Percentiles rank a stretch among this genome's conserved stretches.
Conservation (phyloP, 2,797 vertebrate genomes). For the Sebastes flavidus region DNA sequence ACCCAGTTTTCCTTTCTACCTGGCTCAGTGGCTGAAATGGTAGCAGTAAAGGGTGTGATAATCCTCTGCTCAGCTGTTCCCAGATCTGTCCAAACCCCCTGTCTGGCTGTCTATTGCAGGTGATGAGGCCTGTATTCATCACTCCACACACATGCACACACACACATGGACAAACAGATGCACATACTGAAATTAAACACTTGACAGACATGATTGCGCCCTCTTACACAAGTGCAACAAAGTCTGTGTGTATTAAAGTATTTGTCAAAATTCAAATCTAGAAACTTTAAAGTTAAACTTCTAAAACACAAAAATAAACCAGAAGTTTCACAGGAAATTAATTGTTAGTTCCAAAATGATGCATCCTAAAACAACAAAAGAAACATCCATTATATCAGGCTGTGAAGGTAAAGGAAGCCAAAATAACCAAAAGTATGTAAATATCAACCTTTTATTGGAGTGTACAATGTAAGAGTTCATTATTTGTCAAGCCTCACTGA, state of each 20-base stretch:
- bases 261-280: not conserved
- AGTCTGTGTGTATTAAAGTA: not conserved
- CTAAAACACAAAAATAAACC: not conserved
- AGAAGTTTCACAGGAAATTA: not conserved
- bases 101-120: not conserved
- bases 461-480: conserved; percentile 78
- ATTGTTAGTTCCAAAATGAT: not conserved
- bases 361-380: not conserved
- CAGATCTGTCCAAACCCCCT: conserved; percentile 17
- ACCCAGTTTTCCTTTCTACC: conserved; percentile 11
- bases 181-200: not conserved
- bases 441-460: conserved; percentile 83
- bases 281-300: not conserved
- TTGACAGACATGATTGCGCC: not conserved
- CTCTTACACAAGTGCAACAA: not conserved
- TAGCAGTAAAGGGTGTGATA: conserved; percentile 3
- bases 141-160: not conserved
- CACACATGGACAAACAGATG: not conserved
- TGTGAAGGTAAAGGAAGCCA: conserved; percentile 15
- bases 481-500: conserved; percentile 67
- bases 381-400: not conserved
- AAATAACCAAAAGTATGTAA: conserved; percentile 57
- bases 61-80: conserved; percentile 46
- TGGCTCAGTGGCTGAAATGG: conserved; percentile 6
- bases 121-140: conserved; percentile 6